Base-by-base conservation (phyloP, 1,140 invertebrate species). In the Drosophila elegans region DNA sequence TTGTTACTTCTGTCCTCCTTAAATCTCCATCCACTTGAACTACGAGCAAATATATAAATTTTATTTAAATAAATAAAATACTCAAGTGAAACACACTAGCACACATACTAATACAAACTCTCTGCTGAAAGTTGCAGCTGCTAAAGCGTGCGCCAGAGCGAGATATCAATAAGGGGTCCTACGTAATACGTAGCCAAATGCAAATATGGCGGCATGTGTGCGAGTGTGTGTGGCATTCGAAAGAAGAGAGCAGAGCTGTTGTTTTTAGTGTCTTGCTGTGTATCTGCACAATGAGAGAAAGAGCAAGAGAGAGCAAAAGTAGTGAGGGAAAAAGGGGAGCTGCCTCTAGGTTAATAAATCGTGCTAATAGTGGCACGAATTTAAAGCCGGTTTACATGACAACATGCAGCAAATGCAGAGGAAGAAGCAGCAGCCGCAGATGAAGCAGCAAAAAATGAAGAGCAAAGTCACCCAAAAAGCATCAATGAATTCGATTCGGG, bases 361-460 rank as follows among this genome's bases (percentile, higher is more conserved):
- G 84, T 88, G 84, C 84, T 90, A 90, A 89, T 89, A 88, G 80
- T 89, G 85, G 84, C 84, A 88, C 84, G 84, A 88, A 88, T 88
- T 88, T 84, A 78, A 88, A 88, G 84, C 84, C 84, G 84, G 84
- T 88, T 88, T 88, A 69, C 60, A 80, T 78, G 76, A 44, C 68
- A 71, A 56, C 64, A 68, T 54, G 44, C 62, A 56, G 42, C 80
- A 67, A 27, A 46, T 10, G n/a, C 52, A 21, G 48, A 13, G 51
- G 71, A 13, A 55, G 71, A 54, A 38, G 56, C 54, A 69, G 25
- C 38, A 6, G 32, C 52, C 51, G n/a, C 39, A 48, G 21, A 48
- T n/a, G 45, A 60, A 49, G 39, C 69, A 25, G 63, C 38, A 41
- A 36, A 36, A 36, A 34, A 36, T 21, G 66, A 34, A 55, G 67